phyloP scores from a whole-genome alignment of 2,113 vertebrate species.

The Aegithalos caudatus region DNA sequence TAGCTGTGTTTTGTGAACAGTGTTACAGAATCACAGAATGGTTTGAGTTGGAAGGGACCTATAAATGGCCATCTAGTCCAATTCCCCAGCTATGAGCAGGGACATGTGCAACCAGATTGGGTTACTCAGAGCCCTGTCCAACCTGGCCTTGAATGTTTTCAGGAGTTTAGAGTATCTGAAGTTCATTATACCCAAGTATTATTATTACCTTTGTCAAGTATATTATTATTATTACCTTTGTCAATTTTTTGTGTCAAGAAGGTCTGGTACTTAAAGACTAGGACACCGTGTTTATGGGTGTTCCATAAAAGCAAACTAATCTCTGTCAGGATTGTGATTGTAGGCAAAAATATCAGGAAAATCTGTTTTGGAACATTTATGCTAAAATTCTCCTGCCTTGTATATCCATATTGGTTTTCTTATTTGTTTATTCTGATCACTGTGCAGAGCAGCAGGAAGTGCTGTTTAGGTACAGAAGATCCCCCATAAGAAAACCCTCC shows the following conservation, averaged over 20 bases:
- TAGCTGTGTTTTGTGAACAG: not conserved
- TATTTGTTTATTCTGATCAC: not conserved
- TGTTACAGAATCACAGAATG: not conserved
- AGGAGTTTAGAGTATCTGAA: not conserved
- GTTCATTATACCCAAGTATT: not conserved
- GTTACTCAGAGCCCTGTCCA: not conserved
- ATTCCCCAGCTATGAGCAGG: not conserved
- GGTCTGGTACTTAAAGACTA: not conserved
- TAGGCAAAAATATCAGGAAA: not conserved
- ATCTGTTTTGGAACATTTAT: not conserved
- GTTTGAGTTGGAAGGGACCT: not conserved
- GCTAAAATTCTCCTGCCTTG: not conserved
- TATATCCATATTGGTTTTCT: not conserved
- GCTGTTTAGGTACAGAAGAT: not conserved
- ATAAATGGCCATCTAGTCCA: not conserved
- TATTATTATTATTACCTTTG: not conserved
- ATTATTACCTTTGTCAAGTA: not conserved
- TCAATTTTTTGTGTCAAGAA: not conserved
- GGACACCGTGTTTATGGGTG: not conserved
- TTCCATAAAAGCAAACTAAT: not conserved
- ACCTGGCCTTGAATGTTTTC: not conserved
- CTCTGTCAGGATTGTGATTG: not conserved
- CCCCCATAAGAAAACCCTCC: not conserved
- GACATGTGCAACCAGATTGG: not conserved
- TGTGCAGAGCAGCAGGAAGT: not conserved